Conservation (phyloP, 2,888 invertebrate genomes). For the Amblyteles armatorius region DNA sequence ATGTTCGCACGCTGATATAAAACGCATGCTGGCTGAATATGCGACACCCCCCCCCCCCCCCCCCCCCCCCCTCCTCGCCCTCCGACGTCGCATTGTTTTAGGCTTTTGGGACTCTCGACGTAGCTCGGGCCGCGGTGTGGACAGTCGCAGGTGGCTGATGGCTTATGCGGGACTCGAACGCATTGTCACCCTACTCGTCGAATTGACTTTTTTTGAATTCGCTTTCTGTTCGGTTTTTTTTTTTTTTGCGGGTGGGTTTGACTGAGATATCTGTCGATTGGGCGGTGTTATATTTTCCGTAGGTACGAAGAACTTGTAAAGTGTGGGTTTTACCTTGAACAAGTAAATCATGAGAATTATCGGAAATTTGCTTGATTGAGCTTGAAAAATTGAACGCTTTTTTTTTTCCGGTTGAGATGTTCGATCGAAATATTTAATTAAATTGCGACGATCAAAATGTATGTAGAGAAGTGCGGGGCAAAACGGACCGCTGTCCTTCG, state of each 20-base stretch:
- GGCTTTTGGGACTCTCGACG: slow-evolving; percentile 20
- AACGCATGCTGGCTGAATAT: slow-evolving; percentile 39
- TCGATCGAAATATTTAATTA: too few relatives aligned
- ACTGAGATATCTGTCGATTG: background rate
- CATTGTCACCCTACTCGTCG: slow-evolving; percentile 41
- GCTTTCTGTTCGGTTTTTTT: background rate
- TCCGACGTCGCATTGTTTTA: slow-evolving; percentile 44
- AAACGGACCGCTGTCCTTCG: too few relatives aligned
- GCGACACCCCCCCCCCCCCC: background rate
- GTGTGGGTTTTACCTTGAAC: background rate
- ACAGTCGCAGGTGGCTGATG: slow-evolving; percentile 42
- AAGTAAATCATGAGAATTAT: background rate
- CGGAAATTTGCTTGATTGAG: too few relatives aligned
- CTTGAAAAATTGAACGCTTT: too few relatives aligned
- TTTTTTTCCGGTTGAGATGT: too few relatives aligned
- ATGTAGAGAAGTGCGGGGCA: too few relatives aligned
- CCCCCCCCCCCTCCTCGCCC: background rate
- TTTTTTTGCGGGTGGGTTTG: background rate
- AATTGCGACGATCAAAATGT: too few relatives aligned
- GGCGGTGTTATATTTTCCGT: background rate
- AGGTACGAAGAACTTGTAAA: background rate
- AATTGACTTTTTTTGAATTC: slow-evolving; percentile 15
- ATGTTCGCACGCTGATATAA: slow-evolving; percentile 42
- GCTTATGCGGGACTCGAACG: slow-evolving; percentile 24
- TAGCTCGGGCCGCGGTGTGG: background rate